Percentiles rank a stretch among this genome's conserved stretches.
These are phyloP conservation scores for Danaus chrysippus DNA, from an alignment of 2,888 invertebrate genomes.

Conservation along the genomic window DNA sequence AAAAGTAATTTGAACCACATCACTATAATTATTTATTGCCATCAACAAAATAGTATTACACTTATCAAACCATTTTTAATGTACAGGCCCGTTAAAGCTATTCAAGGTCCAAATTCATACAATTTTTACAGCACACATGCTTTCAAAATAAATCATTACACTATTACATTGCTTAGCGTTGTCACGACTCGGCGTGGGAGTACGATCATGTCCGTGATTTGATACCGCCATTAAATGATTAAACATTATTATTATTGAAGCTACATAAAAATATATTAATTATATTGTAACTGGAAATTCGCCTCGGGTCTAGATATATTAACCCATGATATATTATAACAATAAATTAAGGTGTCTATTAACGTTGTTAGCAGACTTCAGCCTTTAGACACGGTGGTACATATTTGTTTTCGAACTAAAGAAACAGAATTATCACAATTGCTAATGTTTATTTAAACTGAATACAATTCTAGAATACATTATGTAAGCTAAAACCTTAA, in stretches of 20 bases:
- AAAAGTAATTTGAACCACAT: too few species aligned
- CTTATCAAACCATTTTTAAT: not conserved
- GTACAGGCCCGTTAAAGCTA: too few species aligned
- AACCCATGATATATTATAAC: not conserved
- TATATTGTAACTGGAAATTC: not conserved
- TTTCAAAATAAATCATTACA: constrained; percentile 62
- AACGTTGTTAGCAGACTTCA: not conserved
- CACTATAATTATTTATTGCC: too few species aligned
- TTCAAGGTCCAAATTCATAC: constrained; percentile 1
- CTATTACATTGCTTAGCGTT: constrained; percentile 39
- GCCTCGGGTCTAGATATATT: not conserved
- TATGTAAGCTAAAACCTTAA: constrained; percentile 44
- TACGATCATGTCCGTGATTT: constrained; percentile 43
- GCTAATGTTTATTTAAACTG: constrained; percentile 5
- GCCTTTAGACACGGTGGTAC: not conserved
- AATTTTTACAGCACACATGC: constrained; percentile 36
- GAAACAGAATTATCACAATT: not conserved
- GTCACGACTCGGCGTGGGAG: constrained; percentile 60
- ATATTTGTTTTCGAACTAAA: not conserved
- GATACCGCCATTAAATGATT: constrained; percentile 40
- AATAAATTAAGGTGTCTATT: constrained; percentile 1
- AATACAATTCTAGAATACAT: constrained; percentile 4
- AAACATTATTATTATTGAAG: constrained; percentile 10
- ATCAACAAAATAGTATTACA: too few species aligned
- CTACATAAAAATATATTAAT: constrained; percentile 2